Evolutionary conservation across 2,113 vertebrate species (phyloP).

Genomic region (Glaucomys volans): DNA sequence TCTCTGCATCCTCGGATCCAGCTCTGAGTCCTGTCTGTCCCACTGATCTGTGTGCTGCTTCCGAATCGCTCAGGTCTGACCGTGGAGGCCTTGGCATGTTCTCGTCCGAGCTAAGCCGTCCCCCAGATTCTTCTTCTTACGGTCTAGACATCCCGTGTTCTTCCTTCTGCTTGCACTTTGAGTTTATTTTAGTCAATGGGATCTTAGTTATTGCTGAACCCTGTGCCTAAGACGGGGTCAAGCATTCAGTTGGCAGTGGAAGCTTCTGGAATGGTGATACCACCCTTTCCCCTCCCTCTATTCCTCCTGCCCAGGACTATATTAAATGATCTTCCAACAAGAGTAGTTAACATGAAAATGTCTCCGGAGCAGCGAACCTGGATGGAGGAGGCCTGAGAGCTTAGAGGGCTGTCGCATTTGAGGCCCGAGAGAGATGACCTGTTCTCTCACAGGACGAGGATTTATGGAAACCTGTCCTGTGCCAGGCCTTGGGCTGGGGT

Average conservation of each 20-base stretch:
- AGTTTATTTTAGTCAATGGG: neutral
- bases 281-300: neutral
- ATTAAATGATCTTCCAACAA: neutral
- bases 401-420: neutral
- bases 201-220: neutral
- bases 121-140: neutral
- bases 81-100: neutral
- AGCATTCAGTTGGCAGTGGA: neutral
- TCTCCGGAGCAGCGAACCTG: neutral
- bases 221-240: neutral
- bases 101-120: neutral
- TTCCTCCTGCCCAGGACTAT: neutral
- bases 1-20: neutral
- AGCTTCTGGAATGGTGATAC: neutral
- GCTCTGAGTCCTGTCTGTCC: neutral
- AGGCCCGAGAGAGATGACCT: neutral
- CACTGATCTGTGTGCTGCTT: rapidly evolving
- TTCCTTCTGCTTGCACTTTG: neutral
- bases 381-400: neutral
- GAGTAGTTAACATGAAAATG: neutral
- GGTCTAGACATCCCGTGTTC: neutral
- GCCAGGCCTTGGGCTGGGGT: neutral
- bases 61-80: neutral
- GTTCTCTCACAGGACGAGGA: neutral
- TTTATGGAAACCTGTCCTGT: neutral